phyloP scores from a whole-genome alignment of 2,797 vertebrate species.

The Periparus ater region DNA sequence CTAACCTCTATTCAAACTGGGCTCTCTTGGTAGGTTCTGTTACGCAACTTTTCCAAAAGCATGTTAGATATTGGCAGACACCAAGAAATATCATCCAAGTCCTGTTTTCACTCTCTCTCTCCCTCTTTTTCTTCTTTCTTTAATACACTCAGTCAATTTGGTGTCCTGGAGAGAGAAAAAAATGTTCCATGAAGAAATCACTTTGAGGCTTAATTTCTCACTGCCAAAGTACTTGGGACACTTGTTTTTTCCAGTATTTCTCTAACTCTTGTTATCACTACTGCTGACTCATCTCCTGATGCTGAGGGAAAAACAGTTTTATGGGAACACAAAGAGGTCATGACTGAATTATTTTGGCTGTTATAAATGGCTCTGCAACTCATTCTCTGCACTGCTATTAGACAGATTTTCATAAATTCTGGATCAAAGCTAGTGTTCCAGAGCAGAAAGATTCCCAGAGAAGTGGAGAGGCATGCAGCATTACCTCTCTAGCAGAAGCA shows the following conservation, averaged over 20 bases:
- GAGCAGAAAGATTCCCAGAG: neutral
- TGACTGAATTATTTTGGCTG: constrained; percentile 56
- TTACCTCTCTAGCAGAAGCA: neutral
- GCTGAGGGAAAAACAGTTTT: constrained; percentile 65
- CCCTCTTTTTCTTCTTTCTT: constrained; percentile 9
- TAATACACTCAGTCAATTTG: constrained; percentile 52
- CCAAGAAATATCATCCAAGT: constrained; percentile 55
- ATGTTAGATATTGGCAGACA: constrained; percentile 49
- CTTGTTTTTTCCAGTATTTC: constrained; percentile 65
- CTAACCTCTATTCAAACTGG: constrained; percentile 31
- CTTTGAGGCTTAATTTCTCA: constrained; percentile 69
- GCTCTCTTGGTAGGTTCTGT: constrained; percentile 16
- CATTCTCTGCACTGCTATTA: neutral
- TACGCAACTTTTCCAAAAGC: constrained; percentile 64
- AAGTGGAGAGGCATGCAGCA: neutral
- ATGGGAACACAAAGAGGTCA: constrained; percentile 57
- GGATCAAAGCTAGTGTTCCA: neutral
- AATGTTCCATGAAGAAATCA: constrained; percentile 69
- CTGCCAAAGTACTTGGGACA: constrained; percentile 65
- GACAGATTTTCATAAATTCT: constrained; percentile 1
- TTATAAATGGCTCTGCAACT: constrained; percentile 34
- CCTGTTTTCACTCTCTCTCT: neutral
- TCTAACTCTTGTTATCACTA: constrained; percentile 67
- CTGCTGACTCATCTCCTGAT: constrained; percentile 74
- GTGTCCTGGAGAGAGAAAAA: constrained; percentile 62